These are phyloP conservation scores for Syrista parreyssii DNA, from an alignment of 2,888 invertebrate genomes.

Conservation along the genomic window DNA sequence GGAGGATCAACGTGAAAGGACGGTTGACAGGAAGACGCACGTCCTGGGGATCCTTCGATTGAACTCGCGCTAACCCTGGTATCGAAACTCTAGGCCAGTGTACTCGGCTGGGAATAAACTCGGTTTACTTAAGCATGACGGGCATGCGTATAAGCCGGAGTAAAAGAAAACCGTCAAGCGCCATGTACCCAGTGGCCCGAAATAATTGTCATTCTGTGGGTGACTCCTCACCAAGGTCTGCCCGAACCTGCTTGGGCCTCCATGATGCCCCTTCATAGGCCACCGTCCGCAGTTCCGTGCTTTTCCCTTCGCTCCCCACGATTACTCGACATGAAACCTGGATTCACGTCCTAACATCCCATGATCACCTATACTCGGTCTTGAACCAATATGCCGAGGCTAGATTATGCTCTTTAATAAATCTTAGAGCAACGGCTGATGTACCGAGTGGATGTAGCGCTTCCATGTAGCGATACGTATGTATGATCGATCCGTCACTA, in stretches of 20 bases:
- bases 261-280: no score
- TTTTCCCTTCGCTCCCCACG: no score
- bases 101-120: conserved; percentile 54
- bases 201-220: conserved; percentile 59
- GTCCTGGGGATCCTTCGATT: not conserved
- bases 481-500: no score
- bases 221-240: conserved; percentile 6
- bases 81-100: conserved; percentile 55
- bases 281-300: no score
- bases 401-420: no score
- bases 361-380: no score
- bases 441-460: not conserved
- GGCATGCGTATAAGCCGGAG: conserved; percentile 56
- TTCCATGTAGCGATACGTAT: no score
- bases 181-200: conserved; percentile 58
- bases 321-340: no score
- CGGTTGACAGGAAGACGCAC: not conserved
- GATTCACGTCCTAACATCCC: no score
- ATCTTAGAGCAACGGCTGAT: not conserved
- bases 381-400: no score
- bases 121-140: conserved; percentile 59
- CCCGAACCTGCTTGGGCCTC: no score
- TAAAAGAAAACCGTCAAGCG: conserved; percentile 59
- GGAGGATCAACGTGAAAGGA: not conserved
- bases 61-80: conserved; percentile 42